Evolutionary conservation across 2,888 invertebrate genomes (phyloP), one percentile per base, ranked within the genome.

Genomic region (Alcis repandata): DNA sequence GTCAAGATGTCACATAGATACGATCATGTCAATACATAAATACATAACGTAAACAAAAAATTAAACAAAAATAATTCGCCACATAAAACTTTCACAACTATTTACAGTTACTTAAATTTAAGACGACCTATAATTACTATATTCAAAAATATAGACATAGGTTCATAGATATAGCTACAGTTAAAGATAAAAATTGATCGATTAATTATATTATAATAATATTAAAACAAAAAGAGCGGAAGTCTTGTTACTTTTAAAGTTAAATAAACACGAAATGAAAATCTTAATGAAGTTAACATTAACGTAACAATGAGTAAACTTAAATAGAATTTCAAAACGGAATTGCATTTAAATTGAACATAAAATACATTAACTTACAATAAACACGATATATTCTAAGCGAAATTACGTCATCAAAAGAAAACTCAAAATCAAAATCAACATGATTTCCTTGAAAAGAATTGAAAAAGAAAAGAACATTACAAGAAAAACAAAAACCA

Each of bases 61-160:
- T 80, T 59, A 69, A 68, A 71, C 75, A 88, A 71, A 89, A 81
- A 84, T 80, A 91, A 91, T 90, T 86, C 91, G 92, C 91, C 90
- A 92, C 92, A 84, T 90, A 92, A 66, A 92, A 89, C 90, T 87
- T 90, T 88, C 91, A 91, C 90, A 77, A 91, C 88, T 92, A 92
- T 92, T 83, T 92, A 92, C 92, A 91, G 69, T 87, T 88, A 90
- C 89, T 88, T 91, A 91, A 79, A 75, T 82, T 84, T 89, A 89
- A 87, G 87, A 90, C 85, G 82, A 79, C 82, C 87, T 83, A 86
- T 89, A 88, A 84, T 88, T 82, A 85, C 89, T 90, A 90, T 90
- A 84, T 88, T 90, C 80, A 90, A 91, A 91, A 90, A 90, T 91
- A 91, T 91, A 91, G 88, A 88, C 90, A 89, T 91, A 91, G 87